Evolutionary conservation across 2,888 invertebrate species (phyloP), one percentile per base, ranked within the genome.

Genomic region (Harpalus rubripes): DNA sequence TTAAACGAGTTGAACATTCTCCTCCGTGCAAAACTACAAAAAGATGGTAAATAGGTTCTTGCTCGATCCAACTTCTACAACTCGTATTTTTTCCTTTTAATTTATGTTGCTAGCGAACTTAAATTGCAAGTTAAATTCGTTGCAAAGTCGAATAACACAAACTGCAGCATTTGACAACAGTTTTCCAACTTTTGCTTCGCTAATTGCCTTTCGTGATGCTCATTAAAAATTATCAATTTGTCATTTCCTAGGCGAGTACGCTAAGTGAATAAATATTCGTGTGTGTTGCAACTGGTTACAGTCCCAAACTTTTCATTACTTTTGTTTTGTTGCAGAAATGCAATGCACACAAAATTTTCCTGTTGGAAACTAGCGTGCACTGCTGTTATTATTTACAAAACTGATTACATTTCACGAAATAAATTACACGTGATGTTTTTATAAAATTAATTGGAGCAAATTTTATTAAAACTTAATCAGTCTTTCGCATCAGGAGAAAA

Each of bases 1-100:
- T 89, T 89, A 90, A 89, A 89, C 89, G 89, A 89, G 89, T 89
- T 87, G 87, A 88, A 88, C 89, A 89, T 89, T 88, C 88, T 87
- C 87, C 88, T 88, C 87, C 86, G 87, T 86, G 84, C 79, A 85
- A 86, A 87, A 87, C 85, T 86, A 85, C 86, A 88, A 87, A 87
- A 87, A 87, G 78, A 81, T 63, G 65, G 44, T 80, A 80, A 81
- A 81, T 81, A 81, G 63, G 65, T 81, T 81, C 65, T 61, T 81
- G 78, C 58, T 26, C 26, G 61, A 81, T 58, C 63, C 61, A 61
- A 81, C 81, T 61, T 65, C 52, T 39, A 18, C 61, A 81, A 63
- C 63, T 81, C 44, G n/a, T 81, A 22, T 65, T 68, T 81, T 72
- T 52, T 72, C 72, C 56, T 68, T 52, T 68, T 65, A 81, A 80